phyloP scores from a whole-genome alignment of 1,140 invertebrate genomes.

The Luehdorfia chinensis region DNA sequence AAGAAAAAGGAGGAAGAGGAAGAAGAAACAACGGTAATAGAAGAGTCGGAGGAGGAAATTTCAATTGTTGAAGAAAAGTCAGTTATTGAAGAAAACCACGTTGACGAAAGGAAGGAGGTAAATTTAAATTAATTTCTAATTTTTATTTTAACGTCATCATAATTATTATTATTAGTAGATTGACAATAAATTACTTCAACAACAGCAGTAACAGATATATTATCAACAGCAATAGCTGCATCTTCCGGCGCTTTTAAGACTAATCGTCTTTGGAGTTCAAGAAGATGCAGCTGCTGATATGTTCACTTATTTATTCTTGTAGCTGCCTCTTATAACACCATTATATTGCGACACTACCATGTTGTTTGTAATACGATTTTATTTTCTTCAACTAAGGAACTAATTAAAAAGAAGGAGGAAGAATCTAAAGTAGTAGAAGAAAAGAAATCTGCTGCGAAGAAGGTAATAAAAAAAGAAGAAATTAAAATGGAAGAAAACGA shows the following conservation, averaged over 20 bases:
- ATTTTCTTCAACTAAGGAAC: slow-evolving; percentile 9
- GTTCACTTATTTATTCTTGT: no score
- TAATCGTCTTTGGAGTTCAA: no score
- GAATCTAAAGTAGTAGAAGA: slow-evolving; percentile 42
- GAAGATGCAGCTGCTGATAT: no score
- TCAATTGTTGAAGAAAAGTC: slow-evolving; percentile 65
- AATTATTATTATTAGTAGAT: no score
- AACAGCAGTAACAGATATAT: no score
- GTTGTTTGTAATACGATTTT: no score
- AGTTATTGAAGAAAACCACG: slow-evolving; percentile 69
- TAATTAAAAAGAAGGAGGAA: slow-evolving; percentile 48
- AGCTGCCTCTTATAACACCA: no score
- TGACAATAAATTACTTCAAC: no score
- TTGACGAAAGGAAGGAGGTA: slow-evolving; percentile 64
- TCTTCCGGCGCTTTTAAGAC: no score
- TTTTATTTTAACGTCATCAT: no score
- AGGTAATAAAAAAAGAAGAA: slow-evolving; percentile 67
- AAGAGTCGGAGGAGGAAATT: slow-evolving; percentile 67
- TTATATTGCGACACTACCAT: no score
- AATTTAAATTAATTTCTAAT: slow-evolving; percentile 6
- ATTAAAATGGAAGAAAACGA: slow-evolving; percentile 60
- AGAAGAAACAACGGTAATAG: slow-evolving; percentile 69
- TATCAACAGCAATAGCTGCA: no score
- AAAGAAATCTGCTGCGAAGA: slow-evolving; percentile 66
- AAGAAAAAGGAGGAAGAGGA: slow-evolving; percentile 76